phyloP scores from a whole-genome alignment of 2,113 vertebrate genomes.

The Sylvilagus bachmani region DNA sequence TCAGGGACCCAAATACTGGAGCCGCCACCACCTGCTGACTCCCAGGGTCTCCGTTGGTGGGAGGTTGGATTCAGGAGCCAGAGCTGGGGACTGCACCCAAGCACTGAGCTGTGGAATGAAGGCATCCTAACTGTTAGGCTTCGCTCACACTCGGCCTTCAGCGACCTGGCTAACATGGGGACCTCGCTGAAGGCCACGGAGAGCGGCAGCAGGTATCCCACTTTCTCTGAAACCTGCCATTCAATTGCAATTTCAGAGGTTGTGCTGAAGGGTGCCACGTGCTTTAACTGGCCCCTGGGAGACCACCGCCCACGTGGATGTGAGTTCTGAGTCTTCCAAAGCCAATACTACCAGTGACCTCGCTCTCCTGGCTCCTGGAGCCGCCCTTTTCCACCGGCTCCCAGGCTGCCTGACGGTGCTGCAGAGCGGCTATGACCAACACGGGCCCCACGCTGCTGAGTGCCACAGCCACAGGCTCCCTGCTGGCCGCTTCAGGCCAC shows the following conservation, averaged over 20 bases:
- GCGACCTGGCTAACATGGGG: too few species aligned
- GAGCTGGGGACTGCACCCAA: too few species aligned
- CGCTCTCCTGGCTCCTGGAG: background rate
- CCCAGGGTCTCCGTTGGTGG: too few species aligned
- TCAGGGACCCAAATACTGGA: too few species aligned
- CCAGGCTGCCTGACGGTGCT: fast-evolving
- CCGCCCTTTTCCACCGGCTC: background rate
- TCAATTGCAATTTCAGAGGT: too few species aligned
- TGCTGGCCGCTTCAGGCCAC: fast-evolving
- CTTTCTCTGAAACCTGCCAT: background rate
- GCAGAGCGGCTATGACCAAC: background rate
- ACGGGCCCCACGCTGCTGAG: background rate
- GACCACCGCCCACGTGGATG: too few species aligned
- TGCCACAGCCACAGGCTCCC: fast-evolving
- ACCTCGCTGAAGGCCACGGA: background rate
- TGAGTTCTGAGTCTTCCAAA: background rate
- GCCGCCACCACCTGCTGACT: too few species aligned
- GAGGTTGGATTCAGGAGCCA: too few species aligned
- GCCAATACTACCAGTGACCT: background rate
- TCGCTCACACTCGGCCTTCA: too few species aligned
- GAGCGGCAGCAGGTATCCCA: background rate
- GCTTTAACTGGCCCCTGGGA: background rate
- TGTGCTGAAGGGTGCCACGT: background rate
- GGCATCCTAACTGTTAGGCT: too few species aligned
- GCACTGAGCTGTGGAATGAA: too few species aligned